Evolutionary conservation across 1,140 invertebrate species (phyloP), one percentile per base, ranked within the genome.

Genomic region (Drosophila prosaltans): DNA sequence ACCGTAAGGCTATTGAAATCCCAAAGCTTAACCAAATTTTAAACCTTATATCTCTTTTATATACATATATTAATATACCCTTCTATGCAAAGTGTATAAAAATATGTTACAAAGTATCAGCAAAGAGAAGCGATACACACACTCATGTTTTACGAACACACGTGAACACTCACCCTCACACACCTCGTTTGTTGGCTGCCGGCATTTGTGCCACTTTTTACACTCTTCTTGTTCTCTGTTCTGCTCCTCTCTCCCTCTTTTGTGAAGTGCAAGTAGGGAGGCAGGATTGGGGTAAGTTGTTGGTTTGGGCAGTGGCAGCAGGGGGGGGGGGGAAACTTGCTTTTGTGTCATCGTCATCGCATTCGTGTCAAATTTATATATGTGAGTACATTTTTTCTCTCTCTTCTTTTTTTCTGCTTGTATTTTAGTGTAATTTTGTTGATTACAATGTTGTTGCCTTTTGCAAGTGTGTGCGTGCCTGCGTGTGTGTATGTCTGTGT

Each of bases 351-450:
- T 88, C 83, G 80, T 80, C 83, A 74, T 70, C 74, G 84, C 83
- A 88, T 88, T 88, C 84, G 83, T 88, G 83, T 88, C 83, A 88
- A 88, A 88, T 88, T 83, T 88, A 88, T 88, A 89, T 88, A 62
- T 61, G 55, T 62, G 28, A 32, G 59, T 39, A 16, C 36, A 41
- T 75, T 64, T 68, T 77, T 43, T 41, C 58, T 64, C 64, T 11
- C 24, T 10, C 11, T 9, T 9, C 8, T 21, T 21, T 39, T 28
- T 64, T 32, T 24, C 24, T 40, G 5, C 21, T 72, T 86, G 80
- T 88, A 86, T 86, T 86, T 86, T 86, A 86, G 83, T 86, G 82
- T 86, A 86, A 86, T 86, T 86, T 86, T 86, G 82, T 86, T 86
- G 82, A 86, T 86, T 86, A 86, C 82, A 88, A 68, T 80, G 82